phyloP scores from a whole-genome alignment of 2,797 vertebrate species.

The Pampus argenteus region DNA sequence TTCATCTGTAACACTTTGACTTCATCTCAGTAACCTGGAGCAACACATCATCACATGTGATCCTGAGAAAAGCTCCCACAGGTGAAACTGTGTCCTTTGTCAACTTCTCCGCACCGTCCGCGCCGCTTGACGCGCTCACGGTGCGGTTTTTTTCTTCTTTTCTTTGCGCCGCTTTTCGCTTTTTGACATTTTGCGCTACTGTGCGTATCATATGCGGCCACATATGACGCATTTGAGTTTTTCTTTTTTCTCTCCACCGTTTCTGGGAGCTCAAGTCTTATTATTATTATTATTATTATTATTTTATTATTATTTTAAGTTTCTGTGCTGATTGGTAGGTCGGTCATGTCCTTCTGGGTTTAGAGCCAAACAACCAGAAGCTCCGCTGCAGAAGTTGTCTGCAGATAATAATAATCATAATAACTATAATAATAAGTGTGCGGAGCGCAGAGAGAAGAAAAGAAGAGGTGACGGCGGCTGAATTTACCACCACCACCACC shows the following conservation, averaged over 20 bases:
- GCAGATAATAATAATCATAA: slow-evolving; percentile 51
- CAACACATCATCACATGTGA: too few species aligned
- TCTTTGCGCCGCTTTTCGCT: slow-evolving; percentile 11
- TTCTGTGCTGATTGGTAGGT: slow-evolving; percentile 42
- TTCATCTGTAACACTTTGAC: too few species aligned
- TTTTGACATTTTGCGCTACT: slow-evolving; percentile 47
- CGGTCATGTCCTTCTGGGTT: slow-evolving; percentile 50
- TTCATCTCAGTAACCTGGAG: too few species aligned
- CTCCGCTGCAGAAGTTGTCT: slow-evolving; percentile 63
- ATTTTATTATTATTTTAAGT: too few species aligned
- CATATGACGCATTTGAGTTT: slow-evolving; percentile 60
- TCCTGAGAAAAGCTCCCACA: slow-evolving; percentile 67
- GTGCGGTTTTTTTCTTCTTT: too few species aligned
- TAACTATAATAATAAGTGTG: slow-evolving; percentile 28
- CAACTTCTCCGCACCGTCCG: slow-evolving; percentile 47
- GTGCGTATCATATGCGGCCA: slow-evolving; percentile 34
- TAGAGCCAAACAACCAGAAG: slow-evolving; percentile 33
- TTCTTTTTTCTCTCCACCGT: not conserved
- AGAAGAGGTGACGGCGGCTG: slow-evolving; percentile 48
- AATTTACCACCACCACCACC: slow-evolving; percentile 50
- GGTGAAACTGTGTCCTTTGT: slow-evolving; percentile 58
- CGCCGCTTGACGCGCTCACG: slow-evolving; percentile 22
- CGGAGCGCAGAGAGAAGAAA: slow-evolving; percentile 43
- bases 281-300: too few species aligned
- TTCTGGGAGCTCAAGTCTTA: slow-evolving; percentile 11